Evolutionary conservation across 2,888 invertebrate species (phyloP), one percentile per base, ranked within the genome.

Genomic region (Hedychridium roseum): DNA sequence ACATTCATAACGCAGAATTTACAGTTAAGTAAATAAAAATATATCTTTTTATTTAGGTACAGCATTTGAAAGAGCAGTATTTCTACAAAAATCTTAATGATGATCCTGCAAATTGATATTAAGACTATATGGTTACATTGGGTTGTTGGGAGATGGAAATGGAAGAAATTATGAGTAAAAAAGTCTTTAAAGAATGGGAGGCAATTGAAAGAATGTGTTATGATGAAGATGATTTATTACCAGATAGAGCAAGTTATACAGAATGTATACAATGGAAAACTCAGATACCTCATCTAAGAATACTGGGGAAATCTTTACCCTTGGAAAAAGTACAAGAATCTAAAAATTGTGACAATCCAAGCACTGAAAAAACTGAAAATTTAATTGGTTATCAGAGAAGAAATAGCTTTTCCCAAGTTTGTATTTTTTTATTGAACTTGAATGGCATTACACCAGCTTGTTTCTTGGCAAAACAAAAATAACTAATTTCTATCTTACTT

Each of bases 211-310:
- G 57, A 41, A 71, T 68, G 35, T 57, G 78, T 9, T 76, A 70
- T 20, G 66, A 72, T 17, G 74, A 74, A 43, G 63, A 58, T 2
- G 55, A 71, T 14, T 58, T 60, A 43, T 38, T 62, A 15, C 37
- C 51, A 2, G 45, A 56, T 2, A 66, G 64, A 9, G 35, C 51
- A 35, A 41, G 66, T 23, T 54, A 57, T 26, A 71, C 74, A 12
- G 78, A 78, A 49, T 78, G 77, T 36, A 34, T 56, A 32, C 78
- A 78, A 47, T 78, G 78, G 78, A 62, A 64, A 41, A 65, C 48
- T 2, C 78, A 77, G 41, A 57, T 76, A 43, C 68, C 72, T 2
- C 75, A 76, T 46, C 60, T 77, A 20, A 60, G 77, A 51, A 34
- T 78, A 23, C 28, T 68, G 26, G 71, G 70, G 0, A 59, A 53